Base-by-base conservation (phyloP, 1,140 invertebrate genomes). In the Octopus sinensis region DNA sequence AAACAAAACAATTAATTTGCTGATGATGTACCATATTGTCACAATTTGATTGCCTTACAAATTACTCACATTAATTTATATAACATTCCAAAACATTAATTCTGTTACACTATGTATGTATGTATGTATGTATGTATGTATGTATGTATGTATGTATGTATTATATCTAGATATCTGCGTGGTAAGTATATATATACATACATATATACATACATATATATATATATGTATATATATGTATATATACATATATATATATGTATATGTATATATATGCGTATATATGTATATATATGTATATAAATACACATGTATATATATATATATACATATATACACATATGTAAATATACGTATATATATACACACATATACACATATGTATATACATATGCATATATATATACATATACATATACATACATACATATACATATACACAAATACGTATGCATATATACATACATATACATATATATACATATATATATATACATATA, bases 111-210 rank as follows among this genome's bases (percentile, higher is more conserved):
- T 77, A n/a, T n/a, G 76, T 13, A 77, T 77, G 76, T 77, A 77
- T 77, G 76, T 77, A 77, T 77, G 30, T 77, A 77, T 77, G 76
- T 77, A 77, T 77, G 76, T 77, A 77, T 77, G 76, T 77, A 77
- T n/a, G n/a, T n/a, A n/a, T n/a, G n/a, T n/a, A n/a, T n/a, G n/a
- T n/a, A n/a, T n/a, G n/a, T n/a, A n/a, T n/a, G n/a, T n/a, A n/a
- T n/a, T n/a, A n/a, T n/a, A n/a, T n/a, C n/a, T n/a, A n/a, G n/a
- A n/a, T n/a, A n/a, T n/a, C n/a, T n/a, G n/a, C n/a, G n/a, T n/a
- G n/a, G n/a, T n/a, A n/a, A n/a, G n/a, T n/a, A n/a, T n/a, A n/a
- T n/a, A n/a, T n/a, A n/a, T n/a, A n/a, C n/a, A n/a, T n/a, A n/a
- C n/a, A n/a, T n/a, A n/a, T n/a, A n/a, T n/a, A n/a, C n/a, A n/a